Conservation (phyloP, 2,797 vertebrate genomes). For the Pelochelys cantorii region DNA sequence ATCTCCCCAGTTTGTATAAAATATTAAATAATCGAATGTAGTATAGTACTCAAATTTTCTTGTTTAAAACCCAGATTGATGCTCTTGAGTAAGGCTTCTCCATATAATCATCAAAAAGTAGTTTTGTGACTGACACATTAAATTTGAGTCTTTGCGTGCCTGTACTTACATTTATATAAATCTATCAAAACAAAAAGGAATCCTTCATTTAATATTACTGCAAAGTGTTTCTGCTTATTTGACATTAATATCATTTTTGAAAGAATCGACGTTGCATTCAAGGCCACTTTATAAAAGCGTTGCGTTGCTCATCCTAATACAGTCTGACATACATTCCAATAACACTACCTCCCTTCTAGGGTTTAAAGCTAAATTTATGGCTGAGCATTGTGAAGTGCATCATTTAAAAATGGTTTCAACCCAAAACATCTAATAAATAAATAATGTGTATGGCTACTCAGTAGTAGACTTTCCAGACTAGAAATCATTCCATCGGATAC, state of each 20-base stretch:
- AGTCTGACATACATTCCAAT: slow-evolving; percentile 88
- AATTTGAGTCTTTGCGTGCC: not conserved
- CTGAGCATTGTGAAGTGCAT: slow-evolving; percentile 87
- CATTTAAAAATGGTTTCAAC: slow-evolving; percentile 92
- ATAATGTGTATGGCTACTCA: slow-evolving; percentile 90
- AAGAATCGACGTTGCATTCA: slow-evolving; percentile 81
- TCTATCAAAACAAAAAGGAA: slow-evolving; percentile 75
- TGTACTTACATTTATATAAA: slow-evolving; percentile 64
- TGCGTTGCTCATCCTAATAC: slow-evolving; percentile 87
- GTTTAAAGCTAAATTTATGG: slow-evolving; percentile 87
- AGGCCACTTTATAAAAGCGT: slow-evolving; percentile 85
- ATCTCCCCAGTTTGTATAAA: not conserved
- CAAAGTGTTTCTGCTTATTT: slow-evolving; percentile 83
- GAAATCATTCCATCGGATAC: slow-evolving; percentile 96
- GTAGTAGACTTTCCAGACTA: slow-evolving; percentile 89
- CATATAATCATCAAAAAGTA: not conserved
- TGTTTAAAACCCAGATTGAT: not conserved
- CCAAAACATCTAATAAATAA: slow-evolving; percentile 97
- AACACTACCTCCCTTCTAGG: slow-evolving; percentile 87
- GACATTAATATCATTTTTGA: slow-evolving; percentile 88
- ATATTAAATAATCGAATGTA: not conserved
- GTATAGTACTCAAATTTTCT: not conserved
- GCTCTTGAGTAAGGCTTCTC: slow-evolving; percentile 10
- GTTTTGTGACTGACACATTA: slow-evolving; percentile 39
- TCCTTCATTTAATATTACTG: slow-evolving; percentile 78